A percentile compares a stretch with the other conserved stretches of the same genome.
These are phyloP conservation scores for Genyomyrus donnyi DNA, from an alignment of 2,113 vertebrate genomes.

Conservation along the genomic window DNA sequence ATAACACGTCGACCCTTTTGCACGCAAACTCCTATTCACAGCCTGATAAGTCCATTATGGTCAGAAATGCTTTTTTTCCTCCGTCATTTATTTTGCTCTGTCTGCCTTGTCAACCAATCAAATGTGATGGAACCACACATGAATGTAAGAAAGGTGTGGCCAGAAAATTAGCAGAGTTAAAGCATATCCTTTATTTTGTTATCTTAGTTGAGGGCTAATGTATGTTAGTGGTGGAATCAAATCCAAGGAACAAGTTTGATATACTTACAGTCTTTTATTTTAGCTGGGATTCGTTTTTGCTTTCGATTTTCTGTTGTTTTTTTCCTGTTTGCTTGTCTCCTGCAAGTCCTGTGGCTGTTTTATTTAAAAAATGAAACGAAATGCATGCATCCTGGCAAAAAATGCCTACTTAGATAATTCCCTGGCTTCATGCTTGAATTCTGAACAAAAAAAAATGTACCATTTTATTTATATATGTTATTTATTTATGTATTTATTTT, in stretches of 20 bases:
- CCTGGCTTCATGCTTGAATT: constrained; percentile 47
- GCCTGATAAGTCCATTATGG: constrained; percentile 36
- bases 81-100: constrained; percentile 23
- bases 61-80: constrained; percentile 37
- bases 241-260: not conserved
- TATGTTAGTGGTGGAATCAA: not conserved
- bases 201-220: constrained; percentile 3
- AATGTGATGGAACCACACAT: constrained; percentile 39
- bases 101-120: constrained; percentile 41
- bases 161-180: constrained; percentile 39
- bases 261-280: constrained; percentile 39
- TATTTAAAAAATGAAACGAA: constrained; percentile 49
- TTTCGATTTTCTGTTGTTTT: constrained; percentile 41
- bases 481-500: constrained; percentile 29
- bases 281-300: constrained; percentile 49
- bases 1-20: constrained; percentile 35
- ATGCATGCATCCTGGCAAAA: constrained; percentile 55
- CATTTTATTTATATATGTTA: constrained; percentile 34
- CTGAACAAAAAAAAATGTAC: constrained; percentile 41
- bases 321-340: constrained; percentile 50
- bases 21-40: constrained; percentile 39
- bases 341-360: constrained; percentile 51
- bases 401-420: constrained; percentile 37
- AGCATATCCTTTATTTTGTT: constrained; percentile 26
- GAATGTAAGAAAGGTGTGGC: constrained; percentile 57